Evolutionary conservation across 2,888 invertebrate genomes (phyloP).

Genomic region (Thera britannica): DNA sequence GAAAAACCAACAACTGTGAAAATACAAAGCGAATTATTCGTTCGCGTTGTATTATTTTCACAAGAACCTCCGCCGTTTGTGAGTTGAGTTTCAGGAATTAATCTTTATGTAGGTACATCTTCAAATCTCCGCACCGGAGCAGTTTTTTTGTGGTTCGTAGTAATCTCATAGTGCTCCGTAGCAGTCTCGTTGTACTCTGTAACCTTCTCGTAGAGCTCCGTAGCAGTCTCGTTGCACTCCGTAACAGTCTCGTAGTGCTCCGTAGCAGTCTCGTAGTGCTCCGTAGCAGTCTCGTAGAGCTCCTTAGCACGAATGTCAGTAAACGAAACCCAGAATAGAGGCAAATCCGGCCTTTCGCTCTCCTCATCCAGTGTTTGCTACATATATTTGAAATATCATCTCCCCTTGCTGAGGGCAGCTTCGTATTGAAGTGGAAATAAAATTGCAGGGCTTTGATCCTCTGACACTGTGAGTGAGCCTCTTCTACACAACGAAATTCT

Average conservation of each 20-base stretch:
- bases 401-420: neutral
- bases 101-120: too few species aligned
- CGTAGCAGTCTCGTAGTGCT: neutral
- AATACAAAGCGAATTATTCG: too few species aligned
- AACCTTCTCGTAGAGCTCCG: neutral
- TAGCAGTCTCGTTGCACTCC: neutral
- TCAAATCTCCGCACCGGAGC: neutral
- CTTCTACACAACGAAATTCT: neutral
- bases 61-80: too few species aligned
- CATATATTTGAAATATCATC: too few species aligned
- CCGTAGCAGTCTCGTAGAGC: too few species aligned
- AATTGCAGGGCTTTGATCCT: neutral
- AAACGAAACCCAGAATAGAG: too few species aligned
- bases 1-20: too few species aligned
- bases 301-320: too few species aligned
- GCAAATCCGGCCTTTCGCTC: too few species aligned
- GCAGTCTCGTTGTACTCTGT: neutral
- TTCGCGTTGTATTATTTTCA: too few species aligned
- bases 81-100: too few species aligned
- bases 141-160: neutral
- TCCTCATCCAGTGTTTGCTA: too few species aligned
- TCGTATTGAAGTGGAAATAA: neutral
- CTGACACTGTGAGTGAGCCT: slow-evolving; percentile 1
- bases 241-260: neutral
- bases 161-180: neutral